Percentiles rank a stretch among this genome's conserved stretches.
Conservation (phyloP, 2,113 vertebrate genomes). For the human region GRCh38 chr5:38265501-38266000, state of each 20-base stretch:
- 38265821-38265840: neutral
- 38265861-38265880: neutral
- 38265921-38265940: neutral
- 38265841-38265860: neutral
- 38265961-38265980: rapidly evolving
- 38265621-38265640: neutral
- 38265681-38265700: neutral
- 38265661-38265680: neutral
- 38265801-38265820: neutral
- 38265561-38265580: neutral
- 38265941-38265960: too few species aligned
- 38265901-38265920: neutral
- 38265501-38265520: neutral
- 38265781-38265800: neutral
- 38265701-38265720: neutral
- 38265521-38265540: neutral
- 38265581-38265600: neutral
- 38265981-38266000: neutral
- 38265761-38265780: neutral
- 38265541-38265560: neutral
- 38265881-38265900: neutral
- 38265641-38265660: neutral
- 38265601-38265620: neutral
- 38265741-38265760: neutral
- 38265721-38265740: neutral